Evolutionary conservation across 2,888 invertebrate genomes (phyloP), one percentile per base, ranked within the genome.

Genomic region (Mimas tiliae): DNA sequence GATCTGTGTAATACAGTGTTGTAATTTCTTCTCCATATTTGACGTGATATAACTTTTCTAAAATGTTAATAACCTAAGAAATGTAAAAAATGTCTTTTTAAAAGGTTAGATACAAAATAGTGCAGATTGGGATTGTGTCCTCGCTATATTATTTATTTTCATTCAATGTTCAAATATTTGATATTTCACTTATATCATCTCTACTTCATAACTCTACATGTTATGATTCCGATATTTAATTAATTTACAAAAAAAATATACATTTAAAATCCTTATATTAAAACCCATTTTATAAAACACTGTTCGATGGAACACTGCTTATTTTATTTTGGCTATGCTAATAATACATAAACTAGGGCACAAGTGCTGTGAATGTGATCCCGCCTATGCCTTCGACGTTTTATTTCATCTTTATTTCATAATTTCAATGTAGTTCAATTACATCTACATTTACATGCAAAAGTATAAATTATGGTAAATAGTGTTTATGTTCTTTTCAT

Each of bases 1-100:
- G 34, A 34, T 48, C 38, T 45, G 52, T 21, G 52, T 62, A 66
- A 66, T 34, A 33, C 12, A 50, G n/a, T 38, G 34, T 45, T 48
- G 52, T 62, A 19, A 48, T 48, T 63, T 12, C 34, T 63, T 27
- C 33, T 33, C 27, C 50, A 50, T 51, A 55, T 65, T 58, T 38
- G 48, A 50, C 16, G 48, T 50, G 16, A 50, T 48, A 16, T 34
- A 50, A 14, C 34, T n/a, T 51, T 16, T 50, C 48, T 8, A 50
- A 48, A 14, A 38, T 38, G 34, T 34, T 6, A 34, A 34, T 38
- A 6, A 7, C 7, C 7, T 38, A 38, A 38, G 7, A 38, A 9
- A 38, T 7, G 8, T 7, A 38, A 7, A 7, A 9, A 6, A 9
- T 38, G 38, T 38, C 3, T 7, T 38, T 38, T 38, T 9, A 4